Evolutionary conservation across 2,888 invertebrate species (phyloP).

Genomic region (Orchesellides sinensis): DNA sequence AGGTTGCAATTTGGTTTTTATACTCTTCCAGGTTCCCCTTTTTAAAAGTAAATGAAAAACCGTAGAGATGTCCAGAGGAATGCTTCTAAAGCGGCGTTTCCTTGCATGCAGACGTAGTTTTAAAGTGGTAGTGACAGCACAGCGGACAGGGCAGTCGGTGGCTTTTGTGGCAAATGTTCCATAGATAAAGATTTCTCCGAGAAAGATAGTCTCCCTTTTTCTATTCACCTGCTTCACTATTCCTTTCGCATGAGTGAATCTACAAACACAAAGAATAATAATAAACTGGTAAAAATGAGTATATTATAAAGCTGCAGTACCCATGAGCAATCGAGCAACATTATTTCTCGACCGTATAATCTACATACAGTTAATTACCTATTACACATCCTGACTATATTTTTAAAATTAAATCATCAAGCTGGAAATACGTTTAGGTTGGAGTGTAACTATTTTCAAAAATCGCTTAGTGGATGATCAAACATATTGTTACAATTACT

Average conservation of each 20-base stretch:
- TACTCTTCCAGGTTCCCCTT: not conserved
- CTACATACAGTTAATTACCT: too few species aligned
- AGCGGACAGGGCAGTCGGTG: conserved; percentile 39
- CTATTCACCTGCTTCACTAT: not conserved
- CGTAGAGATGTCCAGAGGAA: not conserved
- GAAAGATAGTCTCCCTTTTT: not conserved
- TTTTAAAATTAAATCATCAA: too few species aligned
- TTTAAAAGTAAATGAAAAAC: conserved; percentile 19
- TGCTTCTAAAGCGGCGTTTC: not conserved
- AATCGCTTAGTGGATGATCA: too few species aligned
- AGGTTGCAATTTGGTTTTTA: not conserved
- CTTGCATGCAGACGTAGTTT: conserved; percentile 6
- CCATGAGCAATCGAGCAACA: too few species aligned
- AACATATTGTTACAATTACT: too few species aligned
- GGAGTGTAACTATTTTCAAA: too few species aligned
- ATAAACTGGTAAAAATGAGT: too few species aligned
- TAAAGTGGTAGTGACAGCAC: conserved; percentile 40
- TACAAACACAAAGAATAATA: conserved; percentile 55
- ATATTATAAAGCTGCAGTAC: too few species aligned
- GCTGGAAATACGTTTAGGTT: too few species aligned
- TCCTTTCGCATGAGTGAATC: not conserved
- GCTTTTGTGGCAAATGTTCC: conserved; percentile 60
- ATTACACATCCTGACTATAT: too few species aligned
- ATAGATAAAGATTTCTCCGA: conserved; percentile 29
- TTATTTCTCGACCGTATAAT: too few species aligned